Base-by-base conservation (phyloP, 2,888 invertebrate species). In the Clunio marinus region DNA sequence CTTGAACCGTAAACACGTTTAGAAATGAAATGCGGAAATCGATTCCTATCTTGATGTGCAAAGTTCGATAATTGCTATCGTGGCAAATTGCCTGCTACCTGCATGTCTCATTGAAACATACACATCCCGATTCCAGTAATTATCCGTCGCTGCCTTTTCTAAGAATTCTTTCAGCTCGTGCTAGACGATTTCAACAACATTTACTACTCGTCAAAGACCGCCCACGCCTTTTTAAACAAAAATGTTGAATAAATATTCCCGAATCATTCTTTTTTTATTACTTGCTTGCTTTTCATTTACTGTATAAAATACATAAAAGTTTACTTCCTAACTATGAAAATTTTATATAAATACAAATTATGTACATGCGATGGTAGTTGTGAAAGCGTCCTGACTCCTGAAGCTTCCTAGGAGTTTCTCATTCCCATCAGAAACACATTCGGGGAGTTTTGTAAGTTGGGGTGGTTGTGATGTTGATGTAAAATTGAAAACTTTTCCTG, bases 1-100 rank as follows among this genome's bases (percentile, higher is more conserved):
- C 45, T 45, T 45, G 7, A 7, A 45, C 45, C 45, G 3, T 45
- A 3, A 45, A 15, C 45, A 15, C 15, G 45, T 17, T 10, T 13
- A 45, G 45, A 45, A 32, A 45, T 45, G 15, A 13, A n/a, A 45
- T 45, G 15, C 45, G 45, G 45, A 45, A 45, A 45, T 45, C 45
- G 45, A 45, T 45, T 45, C n/a, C 45, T 45, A 45, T 45, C 45
- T 45, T n/a, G 45, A 45, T 45, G 17, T n/a, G 45, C 7, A 45
- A 13, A 45, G 3, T 45, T 13, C 35, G 13, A 13, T 32, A 32
- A 32, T 32, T 32, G 35, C 35, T 8, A 13, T 32, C 13, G 7
- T 13, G 5, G 13, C 35, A 32, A 32, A 32, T 32, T 32, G 13
- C 13, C 13, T 5, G 35, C 35, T 32, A 5, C 7, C 35, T 32